These are phyloP conservation scores for Drosophila kuntzei DNA, from an alignment of 2,888 invertebrate genomes.

Conservation along the genomic window DNA sequence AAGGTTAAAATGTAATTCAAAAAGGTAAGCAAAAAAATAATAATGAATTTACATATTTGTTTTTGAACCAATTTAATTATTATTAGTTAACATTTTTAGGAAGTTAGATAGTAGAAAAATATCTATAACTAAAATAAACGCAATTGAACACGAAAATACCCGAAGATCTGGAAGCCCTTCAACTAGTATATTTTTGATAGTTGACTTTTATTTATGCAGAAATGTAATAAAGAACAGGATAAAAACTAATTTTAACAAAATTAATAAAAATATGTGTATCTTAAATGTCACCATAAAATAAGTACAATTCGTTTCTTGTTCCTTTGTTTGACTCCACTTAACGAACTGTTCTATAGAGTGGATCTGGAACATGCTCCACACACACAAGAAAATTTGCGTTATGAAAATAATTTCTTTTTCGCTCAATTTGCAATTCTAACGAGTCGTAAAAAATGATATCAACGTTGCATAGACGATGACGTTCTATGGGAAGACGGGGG, in stretches of 20 bases:
- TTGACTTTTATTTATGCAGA: background rate
- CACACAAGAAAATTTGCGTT: constrained; percentile 8
- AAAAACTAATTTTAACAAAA: background rate
- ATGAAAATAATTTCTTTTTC: constrained; percentile 47
- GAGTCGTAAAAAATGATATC: constrained; percentile 65
- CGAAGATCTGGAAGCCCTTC: background rate
- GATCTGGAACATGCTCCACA: background rate
- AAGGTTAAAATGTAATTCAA: too few relatives aligned
- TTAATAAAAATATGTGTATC: background rate
- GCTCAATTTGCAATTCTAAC: constrained; percentile 66
- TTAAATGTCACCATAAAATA: background rate
- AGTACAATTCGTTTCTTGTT: background rate
- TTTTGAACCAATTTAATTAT: too few relatives aligned
- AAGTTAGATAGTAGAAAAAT: too few relatives aligned
- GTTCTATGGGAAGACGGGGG: background rate
- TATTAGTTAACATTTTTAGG: too few relatives aligned
- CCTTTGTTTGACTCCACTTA: background rate
- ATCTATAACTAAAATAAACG: background rate
- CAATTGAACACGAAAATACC: background rate
- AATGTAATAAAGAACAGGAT: background rate
- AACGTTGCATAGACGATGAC: constrained; percentile 44
- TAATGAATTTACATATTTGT: too few relatives aligned
- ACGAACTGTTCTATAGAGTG: background rate
- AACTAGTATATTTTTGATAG: background rate
- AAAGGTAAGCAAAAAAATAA: too few relatives aligned